Conservation (phyloP, 2,113 vertebrate genomes). For the Salvator merianae region DNA sequence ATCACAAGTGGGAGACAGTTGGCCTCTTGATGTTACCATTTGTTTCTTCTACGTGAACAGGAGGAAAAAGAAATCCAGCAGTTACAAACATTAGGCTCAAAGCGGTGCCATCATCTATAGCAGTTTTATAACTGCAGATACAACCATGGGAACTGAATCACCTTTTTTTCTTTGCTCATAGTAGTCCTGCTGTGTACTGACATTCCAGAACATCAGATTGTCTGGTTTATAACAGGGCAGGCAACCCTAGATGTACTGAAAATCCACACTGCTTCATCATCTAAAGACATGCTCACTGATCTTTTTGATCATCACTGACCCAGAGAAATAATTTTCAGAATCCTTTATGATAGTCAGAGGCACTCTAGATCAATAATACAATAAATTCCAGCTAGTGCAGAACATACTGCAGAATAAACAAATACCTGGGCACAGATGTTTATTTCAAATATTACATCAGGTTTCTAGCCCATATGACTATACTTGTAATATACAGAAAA, state of each 20-base stretch:
- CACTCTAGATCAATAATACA: not conserved
- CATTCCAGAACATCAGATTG: slow-evolving; percentile 34
- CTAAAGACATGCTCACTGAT: not conserved
- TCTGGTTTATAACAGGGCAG: slow-evolving; percentile 29
- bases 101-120: slow-evolving; percentile 45
- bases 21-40: slow-evolving; percentile 41
- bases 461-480: not conserved
- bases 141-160: slow-evolving; percentile 63
- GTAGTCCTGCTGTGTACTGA: not conserved
- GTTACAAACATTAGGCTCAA: slow-evolving; percentile 49
- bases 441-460: not conserved
- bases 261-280: not conserved
- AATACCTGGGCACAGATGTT: not conserved
- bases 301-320: not conserved
- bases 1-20: slow-evolving; percentile 35
- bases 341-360: not conserved
- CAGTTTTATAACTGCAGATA: slow-evolving; percentile 44
- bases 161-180: slow-evolving; percentile 39
- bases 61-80: slow-evolving; percentile 59
- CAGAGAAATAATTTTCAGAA: not conserved
- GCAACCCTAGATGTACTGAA: slow-evolving; percentile 31
- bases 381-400: not conserved
- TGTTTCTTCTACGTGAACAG: slow-evolving; percentile 50
- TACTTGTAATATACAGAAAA: not conserved
- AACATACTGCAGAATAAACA: not conserved